Evolutionary conservation across 2,888 invertebrate genomes (phyloP).

Genomic region (Oligia fasciuncula): DNA sequence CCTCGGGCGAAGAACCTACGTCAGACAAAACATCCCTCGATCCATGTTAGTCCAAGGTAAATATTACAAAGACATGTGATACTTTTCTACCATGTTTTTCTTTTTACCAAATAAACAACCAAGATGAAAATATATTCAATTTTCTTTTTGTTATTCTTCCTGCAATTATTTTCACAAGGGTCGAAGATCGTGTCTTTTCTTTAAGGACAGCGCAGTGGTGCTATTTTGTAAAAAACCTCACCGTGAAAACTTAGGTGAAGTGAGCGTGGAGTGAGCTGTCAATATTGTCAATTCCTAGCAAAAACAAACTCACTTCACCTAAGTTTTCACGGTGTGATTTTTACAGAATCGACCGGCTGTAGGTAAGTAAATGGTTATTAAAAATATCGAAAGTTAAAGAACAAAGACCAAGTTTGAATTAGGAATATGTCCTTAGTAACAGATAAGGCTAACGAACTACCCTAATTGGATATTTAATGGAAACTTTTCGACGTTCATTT

Average conservation of each 20-base stretch:
- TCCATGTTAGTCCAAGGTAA: slow-evolving; percentile 15
- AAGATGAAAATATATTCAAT: slow-evolving; percentile 8
- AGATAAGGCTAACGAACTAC: neutral
- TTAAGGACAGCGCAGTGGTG: too few relatives aligned
- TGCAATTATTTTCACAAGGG: neutral
- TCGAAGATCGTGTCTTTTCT: neutral
- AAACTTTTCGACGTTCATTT: neutral
- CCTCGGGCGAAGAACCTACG: slow-evolving; percentile 15
- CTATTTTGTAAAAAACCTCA: too few relatives aligned
- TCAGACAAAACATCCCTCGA: slow-evolving; percentile 8
- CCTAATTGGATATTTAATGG: neutral
- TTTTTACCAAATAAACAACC: slow-evolving; percentile 31
- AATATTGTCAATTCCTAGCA: too few relatives aligned
- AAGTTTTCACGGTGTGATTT: too few relatives aligned
- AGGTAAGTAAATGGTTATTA: neutral
- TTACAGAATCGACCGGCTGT: too few relatives aligned
- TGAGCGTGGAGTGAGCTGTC: too few relatives aligned
- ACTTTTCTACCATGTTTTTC: slow-evolving; percentile 19
- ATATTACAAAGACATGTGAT: slow-evolving; percentile 34
- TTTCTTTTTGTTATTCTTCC: neutral
- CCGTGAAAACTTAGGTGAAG: too few relatives aligned
- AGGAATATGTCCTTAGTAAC: slow-evolving; percentile 2
- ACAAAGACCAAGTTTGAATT: neutral
- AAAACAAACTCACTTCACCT: too few relatives aligned
- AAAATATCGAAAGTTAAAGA: neutral